Conservation (phyloP, 92 coral and sea anemone genomes). For the Phymanthus crucifer region DNA sequence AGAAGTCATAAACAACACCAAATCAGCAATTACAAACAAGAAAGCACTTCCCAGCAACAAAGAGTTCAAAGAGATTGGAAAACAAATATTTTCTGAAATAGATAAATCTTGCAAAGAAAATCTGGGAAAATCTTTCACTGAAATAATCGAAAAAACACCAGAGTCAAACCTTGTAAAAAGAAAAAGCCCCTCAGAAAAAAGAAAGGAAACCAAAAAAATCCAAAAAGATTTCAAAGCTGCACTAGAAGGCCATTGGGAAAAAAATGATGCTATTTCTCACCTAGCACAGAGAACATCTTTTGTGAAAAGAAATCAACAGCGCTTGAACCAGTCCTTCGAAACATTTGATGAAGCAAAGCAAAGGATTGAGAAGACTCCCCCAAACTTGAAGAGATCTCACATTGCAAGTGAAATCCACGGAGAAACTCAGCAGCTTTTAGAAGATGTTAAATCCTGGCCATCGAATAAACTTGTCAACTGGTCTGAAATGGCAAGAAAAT, state of each 20-base stretch:
- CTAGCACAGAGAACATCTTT: constrained; percentile 32
- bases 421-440: constrained; percentile 18
- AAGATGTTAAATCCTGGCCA: constrained; percentile 28
- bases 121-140: constrained; percentile 25
- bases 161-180: constrained; percentile 11
- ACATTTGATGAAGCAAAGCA: constrained; percentile 15
- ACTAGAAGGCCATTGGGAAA: constrained; percentile 28
- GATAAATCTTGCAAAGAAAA: constrained; percentile 34
- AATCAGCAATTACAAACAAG: constrained; percentile 9
- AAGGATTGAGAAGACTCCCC: constrained; percentile 21
- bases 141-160: constrained; percentile 13
- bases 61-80: constrained; percentile 28
- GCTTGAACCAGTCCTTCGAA: constrained; percentile 23
- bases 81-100: constrained; percentile 19
- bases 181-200: constrained; percentile 24
- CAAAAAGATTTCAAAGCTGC: constrained; percentile 26
- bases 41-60: constrained; percentile 30
- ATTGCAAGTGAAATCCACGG: constrained; percentile 16
- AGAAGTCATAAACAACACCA: constrained; percentile 11
- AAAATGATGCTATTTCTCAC: constrained; percentile 32
- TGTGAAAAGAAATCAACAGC: constrained; percentile 20
- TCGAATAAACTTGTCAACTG: constrained; percentile 11
- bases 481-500: constrained; percentile 18
- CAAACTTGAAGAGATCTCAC: constrained; percentile 29
- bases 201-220: constrained; percentile 5